phyloP scores from a whole-genome alignment of 1,140 invertebrate species.

The Drosophila nikananu region DNA sequence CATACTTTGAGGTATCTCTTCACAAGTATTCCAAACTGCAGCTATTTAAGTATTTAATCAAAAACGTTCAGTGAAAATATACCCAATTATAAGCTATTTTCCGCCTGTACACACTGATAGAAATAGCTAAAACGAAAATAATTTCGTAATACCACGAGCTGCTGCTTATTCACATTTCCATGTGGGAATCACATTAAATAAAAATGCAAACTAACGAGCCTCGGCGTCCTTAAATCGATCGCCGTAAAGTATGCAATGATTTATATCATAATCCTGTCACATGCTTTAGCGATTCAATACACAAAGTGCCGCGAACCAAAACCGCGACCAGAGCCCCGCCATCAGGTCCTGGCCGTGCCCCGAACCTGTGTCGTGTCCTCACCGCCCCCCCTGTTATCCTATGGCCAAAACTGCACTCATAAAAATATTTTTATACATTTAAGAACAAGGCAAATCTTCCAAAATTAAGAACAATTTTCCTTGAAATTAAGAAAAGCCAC shows the following conservation, averaged over 20 bases:
- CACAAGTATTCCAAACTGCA: neutral
- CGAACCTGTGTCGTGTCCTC: neutral
- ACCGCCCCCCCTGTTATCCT: neutral
- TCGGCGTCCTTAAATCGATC: constrained; percentile 48
- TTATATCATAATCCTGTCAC: constrained; percentile 82
- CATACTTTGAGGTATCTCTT: neutral
- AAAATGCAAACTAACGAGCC: constrained; percentile 21
- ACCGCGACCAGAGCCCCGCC: constrained; percentile 26
- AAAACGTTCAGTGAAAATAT: neutral
- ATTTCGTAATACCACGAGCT: neutral
- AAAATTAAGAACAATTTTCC: too few species aligned
- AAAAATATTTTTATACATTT: too few species aligned
- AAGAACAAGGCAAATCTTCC: too few species aligned
- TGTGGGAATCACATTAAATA: constrained; percentile 9
- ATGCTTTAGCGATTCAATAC: constrained; percentile 74
- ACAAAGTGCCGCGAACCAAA: constrained; percentile 53
- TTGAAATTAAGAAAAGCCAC: too few species aligned
- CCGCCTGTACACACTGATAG: neutral
- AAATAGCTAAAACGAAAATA: constrained; percentile 13
- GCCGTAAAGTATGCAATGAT: constrained; percentile 66
- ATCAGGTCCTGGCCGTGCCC: constrained; percentile 8
- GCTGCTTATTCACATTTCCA: neutral
- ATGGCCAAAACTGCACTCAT: neutral
- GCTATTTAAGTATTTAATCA: neutral
- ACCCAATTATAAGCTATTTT: neutral